These are phyloP conservation scores for Siniperca chuatsi DNA, from an alignment of 2,113 vertebrate species.

Conservation along the genomic window DNA sequence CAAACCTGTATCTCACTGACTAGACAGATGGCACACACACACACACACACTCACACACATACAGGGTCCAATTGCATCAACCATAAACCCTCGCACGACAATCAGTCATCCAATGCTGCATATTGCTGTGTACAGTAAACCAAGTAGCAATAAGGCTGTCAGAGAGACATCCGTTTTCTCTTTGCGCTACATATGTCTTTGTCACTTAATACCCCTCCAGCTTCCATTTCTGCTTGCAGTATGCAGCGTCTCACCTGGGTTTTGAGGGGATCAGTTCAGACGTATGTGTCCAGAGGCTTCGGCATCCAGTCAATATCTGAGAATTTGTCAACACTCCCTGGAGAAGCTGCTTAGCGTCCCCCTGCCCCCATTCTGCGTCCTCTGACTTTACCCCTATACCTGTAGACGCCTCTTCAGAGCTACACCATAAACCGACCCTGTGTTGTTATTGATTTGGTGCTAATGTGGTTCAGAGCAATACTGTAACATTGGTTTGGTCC, in stretches of 20 bases:
- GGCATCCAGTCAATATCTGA: slow-evolving; percentile 71
- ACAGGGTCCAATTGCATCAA: slow-evolving; percentile 23
- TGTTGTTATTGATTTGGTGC: slow-evolving; percentile 51
- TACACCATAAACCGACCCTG: slow-evolving; percentile 24
- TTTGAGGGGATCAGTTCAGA: slow-evolving; percentile 66
- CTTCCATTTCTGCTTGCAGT: slow-evolving; percentile 36
- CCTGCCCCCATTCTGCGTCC: slow-evolving; percentile 36
- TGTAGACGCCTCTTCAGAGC: slow-evolving; percentile 17
- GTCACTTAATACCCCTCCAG: slow-evolving; percentile 62
- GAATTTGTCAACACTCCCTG: slow-evolving; percentile 73
- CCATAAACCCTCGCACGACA: slow-evolving; percentile 40
- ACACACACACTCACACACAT: slow-evolving; percentile 27
- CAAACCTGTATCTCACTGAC: slow-evolving; percentile 55
- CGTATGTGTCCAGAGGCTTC: slow-evolving; percentile 66
- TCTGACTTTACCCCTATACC: slow-evolving; percentile 48
- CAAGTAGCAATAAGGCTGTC: slow-evolving; percentile 53
- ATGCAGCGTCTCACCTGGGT: slow-evolving; percentile 35
- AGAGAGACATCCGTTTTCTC: slow-evolving; percentile 54
- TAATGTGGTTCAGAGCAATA: slow-evolving; percentile 49
- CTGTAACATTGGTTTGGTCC: slow-evolving; percentile 6
- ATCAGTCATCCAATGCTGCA: slow-evolving; percentile 64
- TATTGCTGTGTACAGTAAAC: slow-evolving; percentile 58
- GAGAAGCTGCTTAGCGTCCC: slow-evolving; percentile 26
- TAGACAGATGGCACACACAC: background rate
- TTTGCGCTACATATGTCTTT: slow-evolving; percentile 63